Percentiles rank a stretch among this genome's conserved stretches.
phyloP scores from a whole-genome alignment of 2,888 invertebrate species.

The Amiota communis region DNA sequence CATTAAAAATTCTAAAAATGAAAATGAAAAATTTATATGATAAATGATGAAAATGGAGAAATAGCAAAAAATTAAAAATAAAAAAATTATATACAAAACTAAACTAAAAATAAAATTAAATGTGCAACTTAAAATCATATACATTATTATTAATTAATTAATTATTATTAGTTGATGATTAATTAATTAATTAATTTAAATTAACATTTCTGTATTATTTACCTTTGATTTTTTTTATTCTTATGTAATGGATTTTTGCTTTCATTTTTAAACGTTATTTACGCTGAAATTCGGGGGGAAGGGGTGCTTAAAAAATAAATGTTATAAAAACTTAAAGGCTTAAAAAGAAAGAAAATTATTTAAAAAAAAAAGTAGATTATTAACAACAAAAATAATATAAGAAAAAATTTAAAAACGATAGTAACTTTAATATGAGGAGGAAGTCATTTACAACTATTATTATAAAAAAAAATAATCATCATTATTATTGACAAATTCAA shows the following conservation, averaged over 20 bases:
- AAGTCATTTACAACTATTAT: neutral
- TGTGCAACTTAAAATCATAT: too few species aligned
- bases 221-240: constrained; percentile 18
- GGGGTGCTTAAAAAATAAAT: too few species aligned
- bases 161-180: too few species aligned
- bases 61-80: neutral
- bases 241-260: constrained; percentile 9
- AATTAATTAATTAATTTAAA: too few species aligned
- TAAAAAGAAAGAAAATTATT: too few species aligned
- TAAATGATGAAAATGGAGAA: constrained; percentile 23
- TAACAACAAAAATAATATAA: constrained; percentile 28
- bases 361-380: too few species aligned
- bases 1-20: neutral
- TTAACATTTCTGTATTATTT: constrained; percentile 19
- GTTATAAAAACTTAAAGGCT: too few species aligned
- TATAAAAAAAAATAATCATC: neutral
- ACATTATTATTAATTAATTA: too few species aligned
- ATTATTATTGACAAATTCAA: neutral
- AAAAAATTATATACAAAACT: neutral
- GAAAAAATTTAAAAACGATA: neutral
- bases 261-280: constrained; percentile 20
- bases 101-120: too few species aligned
- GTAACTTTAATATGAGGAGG: constrained; percentile 30
- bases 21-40: constrained; percentile 5
- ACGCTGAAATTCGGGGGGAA: constrained; percentile 14